Conservation (phyloP, 2,797 vertebrate species). For the Erethizon dorsatum region DNA sequence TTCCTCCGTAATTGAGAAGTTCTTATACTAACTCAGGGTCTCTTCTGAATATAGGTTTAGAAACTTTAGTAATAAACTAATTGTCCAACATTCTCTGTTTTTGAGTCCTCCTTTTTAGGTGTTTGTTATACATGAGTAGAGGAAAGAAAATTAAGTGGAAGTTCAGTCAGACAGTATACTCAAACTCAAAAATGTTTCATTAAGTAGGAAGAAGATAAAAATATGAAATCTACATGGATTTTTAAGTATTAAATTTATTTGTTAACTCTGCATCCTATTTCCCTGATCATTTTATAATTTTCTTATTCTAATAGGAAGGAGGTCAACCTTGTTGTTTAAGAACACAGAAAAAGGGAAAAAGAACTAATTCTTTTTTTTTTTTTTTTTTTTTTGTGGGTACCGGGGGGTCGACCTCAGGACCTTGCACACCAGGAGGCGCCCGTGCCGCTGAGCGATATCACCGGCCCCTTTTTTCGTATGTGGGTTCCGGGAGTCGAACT, state of each 20-base stretch:
- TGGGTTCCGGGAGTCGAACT: no score
- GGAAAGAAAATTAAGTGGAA: background rate
- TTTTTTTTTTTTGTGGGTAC: no score
- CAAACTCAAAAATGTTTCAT: conserved; percentile 26
- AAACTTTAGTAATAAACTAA: background rate
- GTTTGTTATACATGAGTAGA: background rate
- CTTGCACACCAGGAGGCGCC: no score
- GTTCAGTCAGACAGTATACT: background rate
- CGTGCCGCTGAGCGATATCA: no score
- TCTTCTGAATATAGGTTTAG: conserved; percentile 35
- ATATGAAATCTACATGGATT: background rate
- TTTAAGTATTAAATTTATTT: conserved; percentile 57
- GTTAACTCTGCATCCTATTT: conserved; percentile 38
- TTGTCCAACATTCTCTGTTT: background rate
- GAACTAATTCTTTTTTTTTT: conserved; percentile 33
- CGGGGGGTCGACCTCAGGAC: no score
- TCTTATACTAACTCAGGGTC: background rate
- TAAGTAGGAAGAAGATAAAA: conserved; percentile 41
- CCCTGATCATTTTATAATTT: conserved; percentile 23
- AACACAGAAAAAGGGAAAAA: background rate
- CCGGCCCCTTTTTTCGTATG: no score
- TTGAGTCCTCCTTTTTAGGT: background rate
- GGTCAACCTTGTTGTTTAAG: conserved; percentile 12
- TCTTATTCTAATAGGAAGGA: conserved; percentile 33
- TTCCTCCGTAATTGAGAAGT: background rate